These are phyloP conservation scores for Bruchidius siliquastri DNA, from an alignment of 2,888 invertebrate genomes.

Conservation along the genomic window DNA sequence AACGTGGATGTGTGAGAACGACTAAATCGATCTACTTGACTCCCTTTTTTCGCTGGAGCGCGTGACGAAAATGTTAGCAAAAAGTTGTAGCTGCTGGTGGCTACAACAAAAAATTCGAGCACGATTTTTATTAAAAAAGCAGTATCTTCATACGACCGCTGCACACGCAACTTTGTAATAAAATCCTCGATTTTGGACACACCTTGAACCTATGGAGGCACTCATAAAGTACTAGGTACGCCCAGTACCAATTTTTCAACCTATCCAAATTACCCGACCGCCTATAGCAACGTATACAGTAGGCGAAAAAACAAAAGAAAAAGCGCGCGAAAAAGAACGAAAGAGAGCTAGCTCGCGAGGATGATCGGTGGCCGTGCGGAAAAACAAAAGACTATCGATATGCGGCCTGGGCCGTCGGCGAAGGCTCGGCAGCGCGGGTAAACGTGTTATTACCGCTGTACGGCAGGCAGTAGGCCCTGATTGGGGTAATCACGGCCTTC, in stretches of 20 bases:
- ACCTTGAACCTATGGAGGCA: neutral
- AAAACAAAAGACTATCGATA: neutral
- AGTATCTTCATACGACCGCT: neutral
- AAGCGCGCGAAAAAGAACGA: neutral
- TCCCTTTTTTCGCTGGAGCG: neutral
- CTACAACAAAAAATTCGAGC: neutral
- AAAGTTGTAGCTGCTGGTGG: no score
- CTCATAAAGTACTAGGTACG: neutral
- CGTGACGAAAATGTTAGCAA: neutral
- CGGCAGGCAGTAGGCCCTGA: neutral
- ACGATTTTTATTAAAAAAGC: neutral
- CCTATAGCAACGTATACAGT: neutral
- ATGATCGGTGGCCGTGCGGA: neutral
- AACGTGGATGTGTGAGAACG: no score
- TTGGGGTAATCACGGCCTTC: neutral
- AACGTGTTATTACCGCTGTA: neutral
- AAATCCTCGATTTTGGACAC: neutral
- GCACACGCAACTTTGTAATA: neutral
- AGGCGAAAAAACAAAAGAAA: neutral
- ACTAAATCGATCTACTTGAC: no score
- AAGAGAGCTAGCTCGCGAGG: neutral
- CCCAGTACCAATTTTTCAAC: neutral
- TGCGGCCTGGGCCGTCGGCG: neutral
- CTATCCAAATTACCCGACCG: neutral
- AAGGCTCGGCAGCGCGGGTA: neutral